Base-by-base conservation (phyloP, 2,113 vertebrate species). In the Himantopus leucocephalus region DNA sequence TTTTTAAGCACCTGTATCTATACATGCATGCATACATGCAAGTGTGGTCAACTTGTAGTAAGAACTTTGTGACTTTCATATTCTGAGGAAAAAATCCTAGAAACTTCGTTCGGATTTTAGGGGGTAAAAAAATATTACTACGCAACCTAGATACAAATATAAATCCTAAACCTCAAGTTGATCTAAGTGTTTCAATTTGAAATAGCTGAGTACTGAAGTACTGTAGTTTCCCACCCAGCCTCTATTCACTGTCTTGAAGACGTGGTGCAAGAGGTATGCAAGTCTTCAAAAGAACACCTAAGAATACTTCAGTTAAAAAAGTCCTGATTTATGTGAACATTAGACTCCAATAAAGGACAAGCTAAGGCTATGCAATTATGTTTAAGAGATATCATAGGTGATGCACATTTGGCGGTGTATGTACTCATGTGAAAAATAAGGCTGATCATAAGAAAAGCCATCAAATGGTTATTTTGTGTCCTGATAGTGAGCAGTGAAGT, bases 141-240 rank as follows among this genome's bases (percentile, higher is more conserved):
- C 12, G n/a, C 29, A 18, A 34, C 4, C 4, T 20, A 48, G 67
- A 26, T 0, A 3, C 9, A 32, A 11, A 7, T 22, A 10, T 5
- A 30, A 74, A 53, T 9, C 14, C n/a, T 5, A 23, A 19, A 17
- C 8, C 30, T 48, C 17, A 6, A 20, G 23, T 8, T 58, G 41
- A 67, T 29, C 9, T 11, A 22, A 5, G 8, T 11, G 20, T 37
- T 91, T 13, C 12, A 3, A 1, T 16, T 14, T 35, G 59, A 66
- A 91, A 24, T 1, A 43, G 30, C 19, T n/a, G 32, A 45, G 9
- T 5, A 12, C 24, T 41, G 58, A 59, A 59, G n/a, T 7, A 32
- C 26, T 14, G 22, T 18, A n/a, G 7, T 10, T 55, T 29, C 29
- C 29, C 55, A 55, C 39, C 48, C 59, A 63, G 20, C 29, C 30